Percentiles rank a stretch among this genome's conserved stretches.
Evolutionary conservation across 2,888 invertebrate species (phyloP).

Genomic region (Volucella inflata): DNA sequence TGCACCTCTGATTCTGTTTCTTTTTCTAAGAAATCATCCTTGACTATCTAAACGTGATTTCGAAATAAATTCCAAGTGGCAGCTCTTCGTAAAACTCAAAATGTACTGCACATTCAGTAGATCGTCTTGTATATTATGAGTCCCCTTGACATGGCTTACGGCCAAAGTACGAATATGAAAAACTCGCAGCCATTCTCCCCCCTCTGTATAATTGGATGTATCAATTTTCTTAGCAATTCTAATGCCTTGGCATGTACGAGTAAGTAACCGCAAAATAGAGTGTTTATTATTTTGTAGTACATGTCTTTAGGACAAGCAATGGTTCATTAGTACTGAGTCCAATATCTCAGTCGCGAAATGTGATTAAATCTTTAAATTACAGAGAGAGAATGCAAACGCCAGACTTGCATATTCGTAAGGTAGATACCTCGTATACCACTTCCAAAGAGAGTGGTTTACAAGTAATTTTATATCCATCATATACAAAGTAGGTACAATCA

Average conservation of each 20-base stretch:
- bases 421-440: too few relatives aligned
- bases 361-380: conserved; percentile 24
- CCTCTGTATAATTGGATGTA: conserved; percentile 6
- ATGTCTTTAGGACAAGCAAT: conserved; percentile 14
- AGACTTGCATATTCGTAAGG: too few relatives aligned
- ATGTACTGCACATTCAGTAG: not conserved
- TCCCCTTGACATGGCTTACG: conserved; percentile 45
- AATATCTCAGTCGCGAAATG: not conserved
- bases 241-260: conserved; percentile 42
- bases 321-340: not conserved
- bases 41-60: too few relatives aligned
- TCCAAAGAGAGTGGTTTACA: not conserved
- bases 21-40: too few relatives aligned
- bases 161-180: conserved; percentile 12
- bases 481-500: conserved; percentile 7
- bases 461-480: conserved; percentile 40
- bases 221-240: conserved; percentile 4
- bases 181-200: not conserved
- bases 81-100: not conserved
- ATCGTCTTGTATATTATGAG: not conserved
- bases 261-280: conserved; percentile 36
- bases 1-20: too few relatives aligned
- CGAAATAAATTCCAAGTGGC: too few relatives aligned
- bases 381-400: not conserved
- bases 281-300: conserved; percentile 40